These are phyloP conservation scores for Scaptomyza montana DNA, from an alignment of 1,140 invertebrate species.

Conservation along the genomic window DNA sequence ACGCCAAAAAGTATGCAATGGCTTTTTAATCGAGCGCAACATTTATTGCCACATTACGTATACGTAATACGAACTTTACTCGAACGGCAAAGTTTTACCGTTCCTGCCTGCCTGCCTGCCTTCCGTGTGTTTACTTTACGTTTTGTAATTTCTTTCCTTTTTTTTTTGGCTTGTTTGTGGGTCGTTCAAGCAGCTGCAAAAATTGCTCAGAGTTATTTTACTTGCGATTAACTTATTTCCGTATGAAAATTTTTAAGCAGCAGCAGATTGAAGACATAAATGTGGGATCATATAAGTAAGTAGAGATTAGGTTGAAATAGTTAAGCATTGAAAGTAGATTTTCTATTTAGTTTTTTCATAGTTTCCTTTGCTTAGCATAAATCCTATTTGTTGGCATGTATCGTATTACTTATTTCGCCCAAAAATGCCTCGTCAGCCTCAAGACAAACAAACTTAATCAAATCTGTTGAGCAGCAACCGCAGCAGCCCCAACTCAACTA, in stretches of 20 bases:
- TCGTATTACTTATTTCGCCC: constrained; percentile 28
- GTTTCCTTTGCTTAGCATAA: too few species aligned
- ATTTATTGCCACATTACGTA: constrained; percentile 62
- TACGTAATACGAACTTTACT: constrained; percentile 43
- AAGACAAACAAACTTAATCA: constrained; percentile 61
- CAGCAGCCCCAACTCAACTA: constrained; percentile 51
- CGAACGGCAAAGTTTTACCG: constrained; percentile 28
- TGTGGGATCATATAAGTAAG: constrained; percentile 3
- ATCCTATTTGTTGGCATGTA: constrained; percentile 13
- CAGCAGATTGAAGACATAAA: neutral
- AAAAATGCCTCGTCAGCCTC: constrained; percentile 19
- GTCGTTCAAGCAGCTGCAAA: constrained; percentile 24
- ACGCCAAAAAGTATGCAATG: constrained; percentile 51
- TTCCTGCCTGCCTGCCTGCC: constrained; percentile 12
- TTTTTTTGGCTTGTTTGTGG: neutral
- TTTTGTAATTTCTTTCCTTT: constrained; percentile 11
- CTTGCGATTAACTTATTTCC: constrained; percentile 58
- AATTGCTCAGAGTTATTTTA: constrained; percentile 51
- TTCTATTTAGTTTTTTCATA: neutral
- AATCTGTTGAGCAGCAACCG: constrained; percentile 66
- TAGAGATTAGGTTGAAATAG: too few species aligned
- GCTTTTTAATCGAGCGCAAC: constrained; percentile 63
- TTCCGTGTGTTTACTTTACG: constrained; percentile 34
- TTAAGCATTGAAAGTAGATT: too few species aligned
- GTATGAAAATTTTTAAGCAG: constrained; percentile 35